phyloP scores from a whole-genome alignment of 2,113 vertebrate species.

The Uria lomvia region DNA sequence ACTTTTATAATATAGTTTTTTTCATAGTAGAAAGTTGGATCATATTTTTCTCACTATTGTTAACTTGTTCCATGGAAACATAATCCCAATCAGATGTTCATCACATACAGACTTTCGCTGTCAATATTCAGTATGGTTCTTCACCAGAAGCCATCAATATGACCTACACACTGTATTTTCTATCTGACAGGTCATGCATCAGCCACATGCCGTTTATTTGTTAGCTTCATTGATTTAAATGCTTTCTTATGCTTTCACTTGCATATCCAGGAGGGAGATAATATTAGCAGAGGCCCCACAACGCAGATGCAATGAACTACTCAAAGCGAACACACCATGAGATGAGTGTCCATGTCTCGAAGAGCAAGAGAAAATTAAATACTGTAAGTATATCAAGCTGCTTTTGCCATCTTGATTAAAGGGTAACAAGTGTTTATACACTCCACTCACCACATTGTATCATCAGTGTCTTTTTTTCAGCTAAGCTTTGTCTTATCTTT shows the following conservation, averaged over 20 bases:
- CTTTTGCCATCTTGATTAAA: not conserved
- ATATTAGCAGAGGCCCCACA: not conserved
- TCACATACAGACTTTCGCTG: not conserved
- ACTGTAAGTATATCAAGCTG: not conserved
- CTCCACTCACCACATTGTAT: not conserved
- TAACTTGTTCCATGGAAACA: not conserved
- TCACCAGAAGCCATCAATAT: conserved; percentile 10
- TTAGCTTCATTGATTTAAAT: conserved; percentile 51
- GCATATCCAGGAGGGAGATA: not conserved
- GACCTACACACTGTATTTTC: not conserved
- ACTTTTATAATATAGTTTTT: not conserved
- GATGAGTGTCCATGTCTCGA: not conserved
- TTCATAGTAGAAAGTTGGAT: not conserved
- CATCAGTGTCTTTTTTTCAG: not conserved
- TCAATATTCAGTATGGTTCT: conserved; percentile 21
- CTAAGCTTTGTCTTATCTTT: not conserved
- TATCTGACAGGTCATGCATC: conserved; percentile 8
- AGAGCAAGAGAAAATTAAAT: conserved; percentile 1
- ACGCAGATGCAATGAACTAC: not conserved
- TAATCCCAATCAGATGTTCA: not conserved
- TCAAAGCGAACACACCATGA: not conserved
- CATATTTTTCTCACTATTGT: not conserved
- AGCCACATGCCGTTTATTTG: conserved; percentile 60
- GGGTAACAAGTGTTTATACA: not conserved
- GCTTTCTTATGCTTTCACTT: conserved; percentile 9